Evolutionary conservation across 2,888 invertebrate genomes (phyloP).

Genomic region (Metallyticus violacea): DNA sequence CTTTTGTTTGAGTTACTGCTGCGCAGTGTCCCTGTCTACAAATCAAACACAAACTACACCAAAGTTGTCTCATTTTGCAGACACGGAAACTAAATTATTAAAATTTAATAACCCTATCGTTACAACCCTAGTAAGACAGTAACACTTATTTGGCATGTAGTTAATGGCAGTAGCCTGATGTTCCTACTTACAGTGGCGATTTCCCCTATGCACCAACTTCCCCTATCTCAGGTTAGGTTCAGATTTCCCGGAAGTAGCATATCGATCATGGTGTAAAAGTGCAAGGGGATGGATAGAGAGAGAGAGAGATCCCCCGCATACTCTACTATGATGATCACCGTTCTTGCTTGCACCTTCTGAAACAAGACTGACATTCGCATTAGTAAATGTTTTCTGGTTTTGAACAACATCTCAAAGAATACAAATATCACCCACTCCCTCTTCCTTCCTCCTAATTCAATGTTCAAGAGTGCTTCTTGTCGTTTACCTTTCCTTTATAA

Average conservation of each 20-base stretch:
- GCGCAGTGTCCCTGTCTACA: too few relatives aligned
- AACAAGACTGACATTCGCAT: too few relatives aligned
- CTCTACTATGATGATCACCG: too few relatives aligned
- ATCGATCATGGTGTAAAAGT: not conserved
- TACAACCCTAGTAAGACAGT: not conserved
- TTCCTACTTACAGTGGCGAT: too few relatives aligned
- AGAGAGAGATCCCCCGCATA: not conserved
- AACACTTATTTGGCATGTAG: not conserved
- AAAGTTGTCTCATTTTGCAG: not conserved
- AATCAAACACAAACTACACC: too few relatives aligned
- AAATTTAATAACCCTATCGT: not conserved
- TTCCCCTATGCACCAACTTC: not conserved
- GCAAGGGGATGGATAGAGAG: not conserved
- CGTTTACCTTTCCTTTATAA: too few relatives aligned
- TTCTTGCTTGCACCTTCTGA: not conserved
- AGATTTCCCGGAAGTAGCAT: not conserved
- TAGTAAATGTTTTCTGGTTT: too few relatives aligned
- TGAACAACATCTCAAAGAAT: not conserved
- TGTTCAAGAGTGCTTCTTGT: too few relatives aligned
- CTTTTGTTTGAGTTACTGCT: too few relatives aligned
- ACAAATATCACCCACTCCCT: too few relatives aligned
- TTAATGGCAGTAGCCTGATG: not conserved
- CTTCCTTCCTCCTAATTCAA: too few relatives aligned
- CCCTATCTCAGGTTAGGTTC: not conserved
- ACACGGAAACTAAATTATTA: not conserved